Evolutionary conservation across 2,797 vertebrate species (phyloP), one percentile per base, ranked within the genome.

Genomic region (Urophycis tenuis): DNA sequence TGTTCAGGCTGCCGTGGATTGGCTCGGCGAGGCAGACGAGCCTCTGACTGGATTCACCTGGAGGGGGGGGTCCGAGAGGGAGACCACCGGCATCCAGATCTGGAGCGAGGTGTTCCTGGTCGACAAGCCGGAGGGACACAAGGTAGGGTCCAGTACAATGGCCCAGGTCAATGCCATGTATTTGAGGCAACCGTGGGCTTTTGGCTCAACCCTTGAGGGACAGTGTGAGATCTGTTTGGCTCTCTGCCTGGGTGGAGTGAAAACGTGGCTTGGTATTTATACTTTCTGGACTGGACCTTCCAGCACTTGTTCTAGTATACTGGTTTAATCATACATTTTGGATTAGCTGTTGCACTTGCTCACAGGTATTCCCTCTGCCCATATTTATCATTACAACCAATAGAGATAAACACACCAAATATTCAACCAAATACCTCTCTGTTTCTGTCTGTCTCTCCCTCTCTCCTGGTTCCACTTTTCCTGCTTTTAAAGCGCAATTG

Each of bases 11-110:
- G 91, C 94, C 29, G 94, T 96, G 30, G 88, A 89, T 78, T 99
- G 98, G 98, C 85, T 99, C 45, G 98, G 98, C 22, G 94, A 95
- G 39, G 87, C 94, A 34, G 95, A 97, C 0, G 96, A 98, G 83
- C 97, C 98, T 0, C 89, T 99, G 88, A 98, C 95, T 0, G 98
- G 98, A 8, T 99, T 99, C 89, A 97, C 96, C 64, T 99, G 98
- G 98, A 93, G 98, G 85, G 98, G 98, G 0, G 98, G 98, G 0
- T 99, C 96, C 0, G 98, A 99, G 87, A 89, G 98, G 79, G 98
- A 99, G 89, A 99, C 98, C 0, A 99, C 98, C 0, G 98, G 98
- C 78, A 99, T 99, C 81, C 97, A 99, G 91, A 97, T 99, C 79
- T 99, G 98, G 98, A 99, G 96, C 0, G 96, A 99, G 83, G 85